Base-by-base conservation (phyloP, 2,797 vertebrate genomes). In the Schizopygopsis pylzovi region DNA sequence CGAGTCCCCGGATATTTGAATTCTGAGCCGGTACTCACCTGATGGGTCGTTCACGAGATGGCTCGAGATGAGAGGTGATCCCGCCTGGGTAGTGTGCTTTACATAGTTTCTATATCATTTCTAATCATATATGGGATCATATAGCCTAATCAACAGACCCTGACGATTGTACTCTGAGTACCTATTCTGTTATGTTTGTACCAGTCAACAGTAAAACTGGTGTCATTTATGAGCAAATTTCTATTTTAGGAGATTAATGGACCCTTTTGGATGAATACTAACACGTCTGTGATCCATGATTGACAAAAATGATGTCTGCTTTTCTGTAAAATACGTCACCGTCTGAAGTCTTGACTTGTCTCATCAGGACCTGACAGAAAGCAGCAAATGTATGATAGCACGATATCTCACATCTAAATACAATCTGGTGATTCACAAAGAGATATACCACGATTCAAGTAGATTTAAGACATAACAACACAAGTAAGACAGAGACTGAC, bases 391-490 rank as follows among this genome's bases (percentile, higher is more conserved):
- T 37, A 18, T 37, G 56, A 68, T 61, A 63, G 49, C 61, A 59
- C 8, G 72, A 82, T 72, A 85, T 71, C 79, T 41, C 15, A 13
- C 87, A 68, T 73, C 68, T 54, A 63, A 82, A 37, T 39, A 61
- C 37, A 10, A n/a, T 61, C 15, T 67, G 45, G 61, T 25, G 12
- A 37, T 45, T 39, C 22, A 28, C 39, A 16, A 56, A 86, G 47
- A 86, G 65, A 80, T 82, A 43, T 43, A 63, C n/a, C 54, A 49
- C 3, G 15, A 77, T 70, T 82, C 81, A 43, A 77, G 47, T 12
- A 41, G 12, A 52, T 84, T 84, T 16, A 54, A 88, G 87, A 88
- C 71, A 70, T 59, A 85, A 88, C 83, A 85, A 88, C 63, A 80
- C 78, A 86, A 87, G 81, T 73, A 25, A 28, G 63, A 76, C 85